Conservation (phyloP, 2,888 invertebrate genomes). For the Aelia acuminata region DNA sequence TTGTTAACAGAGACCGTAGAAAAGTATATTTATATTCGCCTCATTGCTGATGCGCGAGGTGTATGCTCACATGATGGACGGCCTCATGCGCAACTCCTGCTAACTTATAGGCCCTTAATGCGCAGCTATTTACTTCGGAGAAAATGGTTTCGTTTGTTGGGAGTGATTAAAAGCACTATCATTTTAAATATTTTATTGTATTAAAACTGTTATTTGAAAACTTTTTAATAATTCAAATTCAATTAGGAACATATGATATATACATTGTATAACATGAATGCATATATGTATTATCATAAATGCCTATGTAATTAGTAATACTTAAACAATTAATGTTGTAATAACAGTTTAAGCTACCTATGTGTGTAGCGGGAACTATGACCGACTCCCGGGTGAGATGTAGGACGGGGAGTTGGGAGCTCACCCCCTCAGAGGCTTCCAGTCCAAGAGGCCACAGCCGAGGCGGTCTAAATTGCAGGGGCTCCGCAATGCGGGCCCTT, state of each 20-base stretch:
- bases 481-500: slow-evolving; percentile 20
- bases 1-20: slow-evolving; percentile 2
- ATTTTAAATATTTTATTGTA: too few relatives aligned
- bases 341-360: not conserved
- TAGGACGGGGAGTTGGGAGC: not conserved
- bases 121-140: not conserved
- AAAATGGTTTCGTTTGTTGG: too few relatives aligned
- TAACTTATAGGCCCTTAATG: not conserved
- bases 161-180: too few relatives aligned
- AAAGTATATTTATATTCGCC: slow-evolving; percentile 36
- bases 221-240: too few relatives aligned
- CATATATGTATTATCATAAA: too few relatives aligned
- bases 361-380: not conserved
- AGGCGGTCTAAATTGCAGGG: slow-evolving; percentile 39
- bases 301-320: too few relatives aligned
- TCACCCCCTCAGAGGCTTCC: not conserved
- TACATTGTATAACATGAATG: too few relatives aligned
- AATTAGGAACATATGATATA: too few relatives aligned
- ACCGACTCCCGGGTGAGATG: not conserved
- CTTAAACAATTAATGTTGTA: too few relatives aligned
- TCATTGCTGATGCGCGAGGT: slow-evolving; percentile 21
- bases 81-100: not conserved
- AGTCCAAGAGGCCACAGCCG: slow-evolving; percentile 4
- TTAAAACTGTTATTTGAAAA: too few relatives aligned
- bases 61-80: not conserved